A percentile compares a stretch with the other conserved stretches of the same genome.
Conservation (phyloP, 2,888 invertebrate species). For the Drosophila anceps region DNA sequence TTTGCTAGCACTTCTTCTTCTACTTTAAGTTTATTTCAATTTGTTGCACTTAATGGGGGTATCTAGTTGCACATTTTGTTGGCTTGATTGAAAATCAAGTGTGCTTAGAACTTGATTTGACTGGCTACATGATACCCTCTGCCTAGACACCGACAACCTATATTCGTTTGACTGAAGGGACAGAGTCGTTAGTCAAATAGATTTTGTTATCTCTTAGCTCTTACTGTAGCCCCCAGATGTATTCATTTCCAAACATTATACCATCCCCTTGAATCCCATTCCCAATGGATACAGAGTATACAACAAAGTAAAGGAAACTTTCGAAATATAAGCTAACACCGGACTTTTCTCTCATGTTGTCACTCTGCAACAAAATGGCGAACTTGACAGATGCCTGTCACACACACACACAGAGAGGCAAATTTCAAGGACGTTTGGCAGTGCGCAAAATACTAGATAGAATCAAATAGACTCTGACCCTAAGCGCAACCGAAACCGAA, state of each 20-base stretch:
- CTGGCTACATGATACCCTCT: neutral
- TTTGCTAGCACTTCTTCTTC: neutral
- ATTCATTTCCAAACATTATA: neutral
- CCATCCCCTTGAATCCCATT: neutral
- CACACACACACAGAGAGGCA: constrained; percentile 21
- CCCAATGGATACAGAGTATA: neutral
- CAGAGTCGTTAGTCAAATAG: neutral
- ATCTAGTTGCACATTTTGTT: constrained; percentile 5
- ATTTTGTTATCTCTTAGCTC: neutral
- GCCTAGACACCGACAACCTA: neutral
- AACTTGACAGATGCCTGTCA: constrained; percentile 47
- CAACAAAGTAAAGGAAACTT: neutral
- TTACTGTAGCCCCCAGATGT: neutral
- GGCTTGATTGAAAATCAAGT: constrained; percentile 8
- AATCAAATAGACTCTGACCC: constrained; percentile 15
- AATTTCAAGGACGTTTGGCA: constrained; percentile 59
- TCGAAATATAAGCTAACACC: constrained; percentile 29
- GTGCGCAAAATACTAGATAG: constrained; percentile 52
- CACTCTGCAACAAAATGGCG: constrained; percentile 54
- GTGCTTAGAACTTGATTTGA: no score
- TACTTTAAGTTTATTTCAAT: constrained; percentile 1
- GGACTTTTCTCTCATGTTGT: constrained; percentile 20
- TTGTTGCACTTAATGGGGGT: constrained; percentile 5
- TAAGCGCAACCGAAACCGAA: constrained; percentile 17
- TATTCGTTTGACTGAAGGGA: neutral